A percentile compares a stretch with the other conserved stretches of the same genome.
These are phyloP conservation scores for Neotoxoptera formosana DNA, from an alignment of 1,140 invertebrate species.

Conservation along the genomic window DNA sequence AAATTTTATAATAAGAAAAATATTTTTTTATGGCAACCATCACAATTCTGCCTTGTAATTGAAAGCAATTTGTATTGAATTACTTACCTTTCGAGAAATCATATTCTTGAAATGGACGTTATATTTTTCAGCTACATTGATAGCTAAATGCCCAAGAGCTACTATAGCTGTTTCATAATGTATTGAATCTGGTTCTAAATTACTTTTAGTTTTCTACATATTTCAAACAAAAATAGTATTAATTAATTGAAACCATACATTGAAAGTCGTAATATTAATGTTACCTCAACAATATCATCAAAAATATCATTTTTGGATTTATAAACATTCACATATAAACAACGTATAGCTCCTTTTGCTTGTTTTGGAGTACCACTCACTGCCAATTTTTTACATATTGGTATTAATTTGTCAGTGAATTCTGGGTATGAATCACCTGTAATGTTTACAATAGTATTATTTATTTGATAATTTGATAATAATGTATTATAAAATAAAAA, in stretches of 20 bases:
- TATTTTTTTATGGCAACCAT: not conserved
- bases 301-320: conserved; percentile 82
- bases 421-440: conserved; percentile 76
- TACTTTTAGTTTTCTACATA: conserved; percentile 72
- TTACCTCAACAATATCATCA: conserved; percentile 83
- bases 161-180: conserved; percentile 94
- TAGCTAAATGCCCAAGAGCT: conserved; percentile 91
- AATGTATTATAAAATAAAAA: conserved; percentile 49
- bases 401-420: conserved; percentile 77
- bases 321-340: conserved; percentile 86
- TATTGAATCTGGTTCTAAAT: conserved; percentile 78
- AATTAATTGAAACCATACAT: not conserved
- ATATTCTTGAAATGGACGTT: conserved; percentile 90
- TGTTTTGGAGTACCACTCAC: conserved; percentile 91
- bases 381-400: conserved; percentile 86
- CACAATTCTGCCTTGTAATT: not conserved
- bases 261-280: conserved; percentile 38
- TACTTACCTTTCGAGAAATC: conserved; percentile 83
- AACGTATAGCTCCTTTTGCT: conserved; percentile 94
- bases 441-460: conserved; percentile 36
- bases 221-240: not conserved
- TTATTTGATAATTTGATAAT: not conserved
- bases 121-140: conserved; percentile 88
- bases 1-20: too few relatives aligned
- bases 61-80: conserved; percentile 51